Evolutionary conservation across 1,140 invertebrate genomes (phyloP).

Genomic region (Solen grandis): DNA sequence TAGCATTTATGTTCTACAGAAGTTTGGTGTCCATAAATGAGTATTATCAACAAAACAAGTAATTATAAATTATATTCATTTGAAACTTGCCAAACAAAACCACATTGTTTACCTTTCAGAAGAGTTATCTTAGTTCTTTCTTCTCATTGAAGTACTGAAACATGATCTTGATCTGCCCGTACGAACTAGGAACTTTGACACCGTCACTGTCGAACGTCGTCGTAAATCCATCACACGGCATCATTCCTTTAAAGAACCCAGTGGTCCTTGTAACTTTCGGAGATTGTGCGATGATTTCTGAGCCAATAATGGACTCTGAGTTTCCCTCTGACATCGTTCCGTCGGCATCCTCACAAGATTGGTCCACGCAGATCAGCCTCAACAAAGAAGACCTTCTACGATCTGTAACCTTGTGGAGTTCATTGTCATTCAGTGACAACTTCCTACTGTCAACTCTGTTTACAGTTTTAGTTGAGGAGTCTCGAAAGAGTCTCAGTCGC

Average conservation of each 20-base stretch:
- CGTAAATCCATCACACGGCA: background rate
- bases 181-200: slow-evolving; percentile 5
- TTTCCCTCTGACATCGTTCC: background rate
- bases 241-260: background rate
- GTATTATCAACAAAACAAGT: too few relatives aligned
- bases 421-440: slow-evolving; percentile 42
- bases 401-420: slow-evolving; percentile 3
- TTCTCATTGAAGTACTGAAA: slow-evolving; percentile 46
- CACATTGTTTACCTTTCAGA: slow-evolving; percentile 30
- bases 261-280: slow-evolving; percentile 25
- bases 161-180: slow-evolving; percentile 51
- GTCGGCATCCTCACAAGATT: background rate
- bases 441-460: background rate
- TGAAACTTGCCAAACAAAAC: too few relatives aligned
- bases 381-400: slow-evolving; percentile 22
- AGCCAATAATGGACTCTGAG: background rate
- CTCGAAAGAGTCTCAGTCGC: slow-evolving; percentile 10
- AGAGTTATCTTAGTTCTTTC: slow-evolving; percentile 19
- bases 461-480: background rate
- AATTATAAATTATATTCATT: too few relatives aligned
- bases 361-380: slow-evolving; percentile 12
- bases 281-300: slow-evolving; percentile 5
- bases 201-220: slow-evolving; percentile 40
- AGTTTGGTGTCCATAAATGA: too few relatives aligned
- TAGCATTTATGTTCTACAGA: too few relatives aligned